Percentiles rank a stretch among this genome's conserved stretches.
Conservation (phyloP, 2,888 invertebrate species). For the Philaethria dido region DNA sequence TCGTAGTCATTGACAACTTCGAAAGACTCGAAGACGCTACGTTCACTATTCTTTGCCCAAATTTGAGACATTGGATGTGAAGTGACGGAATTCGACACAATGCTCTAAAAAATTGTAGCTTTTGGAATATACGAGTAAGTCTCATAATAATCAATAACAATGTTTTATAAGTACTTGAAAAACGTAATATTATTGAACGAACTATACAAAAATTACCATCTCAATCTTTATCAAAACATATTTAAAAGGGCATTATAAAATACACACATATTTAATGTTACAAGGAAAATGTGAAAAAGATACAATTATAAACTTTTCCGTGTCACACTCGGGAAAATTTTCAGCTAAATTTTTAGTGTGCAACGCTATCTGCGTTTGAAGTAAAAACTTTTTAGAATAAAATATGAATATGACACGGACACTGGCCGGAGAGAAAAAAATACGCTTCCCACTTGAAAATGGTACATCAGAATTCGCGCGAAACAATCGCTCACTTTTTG, state of each 20-base stretch:
- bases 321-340: conserved; percentile 10
- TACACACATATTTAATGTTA: background rate
- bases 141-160: too few species aligned
- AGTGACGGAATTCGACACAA: too few species aligned
- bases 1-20: too few species aligned
- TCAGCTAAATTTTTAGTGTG: conserved; percentile 21
- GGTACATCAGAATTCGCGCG: conserved; percentile 59
- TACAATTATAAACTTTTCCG: conserved; percentile 19
- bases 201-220: too few species aligned
- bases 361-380: conserved; percentile 19
- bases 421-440: conserved; percentile 33
- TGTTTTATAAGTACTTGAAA: too few species aligned
- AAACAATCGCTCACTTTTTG: conserved; percentile 74
- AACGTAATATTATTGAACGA: too few species aligned
- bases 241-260: background rate
- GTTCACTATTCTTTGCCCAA: too few species aligned
- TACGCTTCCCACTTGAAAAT: conserved; percentile 43
- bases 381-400: conserved; percentile 31
- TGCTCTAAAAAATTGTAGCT: too few species aligned
- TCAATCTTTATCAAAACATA: background rate
- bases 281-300: conserved; percentile 3
- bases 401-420: conserved; percentile 35
- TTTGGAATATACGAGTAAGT: too few species aligned
- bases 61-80: too few species aligned
- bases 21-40: too few species aligned